Evolutionary conservation across 1,140 invertebrate genomes (phyloP).

Genomic region (Zaprionus gabonicus): DNA sequence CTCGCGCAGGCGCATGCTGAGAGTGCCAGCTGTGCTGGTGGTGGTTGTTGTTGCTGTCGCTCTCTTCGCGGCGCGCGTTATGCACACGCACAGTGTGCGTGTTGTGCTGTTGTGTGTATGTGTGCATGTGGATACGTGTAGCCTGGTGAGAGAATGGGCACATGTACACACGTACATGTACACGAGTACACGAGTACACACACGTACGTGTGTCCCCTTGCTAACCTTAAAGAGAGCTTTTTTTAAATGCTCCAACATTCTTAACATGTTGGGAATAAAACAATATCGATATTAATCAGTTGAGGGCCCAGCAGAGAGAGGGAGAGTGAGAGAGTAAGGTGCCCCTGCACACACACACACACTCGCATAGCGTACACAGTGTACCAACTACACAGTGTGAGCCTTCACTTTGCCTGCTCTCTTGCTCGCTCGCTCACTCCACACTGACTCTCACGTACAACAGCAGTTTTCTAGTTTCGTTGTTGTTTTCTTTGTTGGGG

Average conservation of each 20-base stretch:
- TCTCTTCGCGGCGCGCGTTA: conserved; percentile 67
- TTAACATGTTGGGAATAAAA: conserved; percentile 24
- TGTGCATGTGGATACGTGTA: conserved; percentile 52
- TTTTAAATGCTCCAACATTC: conserved; percentile 24
- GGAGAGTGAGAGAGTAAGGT: conserved; percentile 4
- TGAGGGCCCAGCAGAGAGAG: conserved; percentile 42
- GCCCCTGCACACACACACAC: conserved; percentile 21
- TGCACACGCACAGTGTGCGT: conserved; percentile 75
- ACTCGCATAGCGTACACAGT: conserved; percentile 34
- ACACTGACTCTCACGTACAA: conserved; percentile 27
- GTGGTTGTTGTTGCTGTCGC: conserved; percentile 31
- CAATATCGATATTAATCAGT: conserved; percentile 35
- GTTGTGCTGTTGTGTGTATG: conserved; percentile 44
- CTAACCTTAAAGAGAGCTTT: conserved; percentile 29
- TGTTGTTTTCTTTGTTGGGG: conserved; percentile 39
- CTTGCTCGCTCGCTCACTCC: conserved; percentile 26
- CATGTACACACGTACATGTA: conserved; percentile 23
- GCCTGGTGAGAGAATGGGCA: conserved; percentile 10
- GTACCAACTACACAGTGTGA: conserved; percentile 46
- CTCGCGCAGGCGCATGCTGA: conserved; percentile 41
- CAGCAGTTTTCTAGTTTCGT: conserved; percentile 8
- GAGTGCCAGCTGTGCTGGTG: conserved; percentile 10
- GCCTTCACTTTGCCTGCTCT: conserved; percentile 3
- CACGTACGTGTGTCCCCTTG: conserved; percentile 31
- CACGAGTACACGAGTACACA: conserved; percentile 11